A percentile compares a stretch with the other conserved stretches of the same genome.
Conservation (phyloP, 2,113 vertebrate genomes). For the Athene noctua region DNA sequence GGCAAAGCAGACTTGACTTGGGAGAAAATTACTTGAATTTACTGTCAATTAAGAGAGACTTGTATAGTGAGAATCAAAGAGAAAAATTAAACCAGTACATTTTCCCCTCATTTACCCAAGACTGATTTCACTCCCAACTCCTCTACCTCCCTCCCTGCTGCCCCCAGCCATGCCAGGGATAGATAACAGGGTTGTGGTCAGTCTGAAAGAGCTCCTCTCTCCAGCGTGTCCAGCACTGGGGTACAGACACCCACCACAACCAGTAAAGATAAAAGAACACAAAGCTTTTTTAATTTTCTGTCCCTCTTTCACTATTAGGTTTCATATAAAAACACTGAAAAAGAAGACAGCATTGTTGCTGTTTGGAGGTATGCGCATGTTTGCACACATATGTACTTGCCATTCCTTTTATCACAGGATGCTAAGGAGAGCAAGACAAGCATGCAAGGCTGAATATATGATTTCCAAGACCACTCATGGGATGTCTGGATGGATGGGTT, state of each 20-base stretch:
- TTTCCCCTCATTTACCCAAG: background rate
- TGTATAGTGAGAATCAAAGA: background rate
- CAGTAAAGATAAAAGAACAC: background rate
- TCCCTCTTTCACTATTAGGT: background rate
- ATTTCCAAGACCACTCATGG: background rate
- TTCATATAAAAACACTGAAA: background rate
- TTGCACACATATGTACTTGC: accelerated
- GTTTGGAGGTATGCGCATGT: background rate
- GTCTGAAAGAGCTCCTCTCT: background rate
- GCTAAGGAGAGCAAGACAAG: background rate
- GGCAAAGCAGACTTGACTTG: background rate
- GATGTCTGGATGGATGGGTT: background rate
- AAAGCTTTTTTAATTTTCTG: background rate
- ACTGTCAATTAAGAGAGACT: background rate
- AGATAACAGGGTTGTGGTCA: background rate
- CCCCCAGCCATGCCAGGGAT: accelerated
- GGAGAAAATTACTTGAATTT: background rate
- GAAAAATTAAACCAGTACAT: background rate
- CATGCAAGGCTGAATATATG: background rate
- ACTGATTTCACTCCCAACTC: background rate
- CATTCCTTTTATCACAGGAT: background rate
- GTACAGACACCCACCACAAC: accelerated
- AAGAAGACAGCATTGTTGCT: background rate
- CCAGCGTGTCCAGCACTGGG: background rate
- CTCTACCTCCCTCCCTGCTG: accelerated